These are phyloP conservation scores for Chrysogorgia sp. DNA, from an alignment of 92 coral and sea anemone species.

Conservation along the genomic window DNA sequence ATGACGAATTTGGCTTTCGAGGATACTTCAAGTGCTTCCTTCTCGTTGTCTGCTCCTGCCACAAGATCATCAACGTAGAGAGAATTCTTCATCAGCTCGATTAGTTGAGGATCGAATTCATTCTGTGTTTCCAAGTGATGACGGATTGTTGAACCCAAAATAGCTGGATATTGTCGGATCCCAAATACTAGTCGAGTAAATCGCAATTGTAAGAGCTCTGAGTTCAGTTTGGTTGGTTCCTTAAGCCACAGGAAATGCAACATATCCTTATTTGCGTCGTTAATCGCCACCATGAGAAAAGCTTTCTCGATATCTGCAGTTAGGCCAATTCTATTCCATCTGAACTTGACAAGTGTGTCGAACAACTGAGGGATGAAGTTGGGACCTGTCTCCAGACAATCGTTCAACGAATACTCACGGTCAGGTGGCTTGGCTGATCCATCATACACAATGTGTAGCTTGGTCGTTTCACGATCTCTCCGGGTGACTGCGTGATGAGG, in stretches of 20 bases:
- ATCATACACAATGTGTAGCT: slow-evolving; percentile 57
- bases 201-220: slow-evolving; percentile 6
- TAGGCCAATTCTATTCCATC: slow-evolving; percentile 49
- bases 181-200: slow-evolving; percentile 43
- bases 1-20: slow-evolving; percentile 4
- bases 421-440: slow-evolving; percentile 53
- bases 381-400: slow-evolving; percentile 56
- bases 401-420: slow-evolving; percentile 41
- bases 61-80: slow-evolving; percentile 46
- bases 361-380: slow-evolving; percentile 51
- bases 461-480: slow-evolving; percentile 56
- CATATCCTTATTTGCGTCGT: slow-evolving; percentile 40
- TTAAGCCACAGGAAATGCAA: slow-evolving; percentile 18
- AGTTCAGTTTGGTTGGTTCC: background rate
- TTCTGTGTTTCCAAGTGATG: slow-evolving; percentile 31
- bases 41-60: slow-evolving; percentile 35
- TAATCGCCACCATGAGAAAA: slow-evolving; percentile 49
- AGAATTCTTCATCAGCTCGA: slow-evolving; percentile 24
- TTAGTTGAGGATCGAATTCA: slow-evolving; percentile 29
- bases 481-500: slow-evolving; percentile 55
- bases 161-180: slow-evolving; percentile 41
- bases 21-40: slow-evolving; percentile 2
- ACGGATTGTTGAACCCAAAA: slow-evolving; percentile 33
- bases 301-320: slow-evolving; percentile 46
- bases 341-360: slow-evolving; percentile 42